These are phyloP conservation scores for Nephrotoma appendiculata DNA, from an alignment of 2,888 invertebrate genomes.

Conservation along the genomic window DNA sequence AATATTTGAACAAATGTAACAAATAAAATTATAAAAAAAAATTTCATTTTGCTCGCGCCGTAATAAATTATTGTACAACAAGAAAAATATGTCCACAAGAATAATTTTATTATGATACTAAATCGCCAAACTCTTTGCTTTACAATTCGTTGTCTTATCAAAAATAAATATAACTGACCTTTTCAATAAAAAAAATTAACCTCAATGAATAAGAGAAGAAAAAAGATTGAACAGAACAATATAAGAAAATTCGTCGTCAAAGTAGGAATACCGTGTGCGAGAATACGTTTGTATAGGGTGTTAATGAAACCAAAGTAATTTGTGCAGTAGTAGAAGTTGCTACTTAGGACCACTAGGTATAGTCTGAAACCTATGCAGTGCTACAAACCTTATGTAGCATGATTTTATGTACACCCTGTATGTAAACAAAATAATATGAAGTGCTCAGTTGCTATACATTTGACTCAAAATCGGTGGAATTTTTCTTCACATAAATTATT, in stretches of 20 bases:
- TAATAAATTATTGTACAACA: neutral
- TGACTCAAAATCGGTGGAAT: neutral
- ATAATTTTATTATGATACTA: neutral
- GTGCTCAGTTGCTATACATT: neutral
- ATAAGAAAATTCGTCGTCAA: neutral
- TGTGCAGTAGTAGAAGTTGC: too few relatives aligned
- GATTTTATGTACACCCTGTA: too few relatives aligned
- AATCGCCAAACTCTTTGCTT: neutral
- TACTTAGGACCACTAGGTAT: too few relatives aligned
- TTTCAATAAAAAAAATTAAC: conserved; percentile 5
- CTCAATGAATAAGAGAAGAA: neutral
- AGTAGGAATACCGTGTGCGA: neutral
- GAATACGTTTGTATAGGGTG: neutral
- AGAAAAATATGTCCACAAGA: neutral
- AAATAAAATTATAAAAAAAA: neutral
- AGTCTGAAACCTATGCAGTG: too few relatives aligned
- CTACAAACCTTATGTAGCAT: too few relatives aligned
- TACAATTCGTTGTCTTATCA: neutral
- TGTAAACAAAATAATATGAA: too few relatives aligned
- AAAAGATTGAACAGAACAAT: neutral
- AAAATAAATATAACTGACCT: conserved; percentile 1
- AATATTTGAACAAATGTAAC: neutral
- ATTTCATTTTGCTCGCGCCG: neutral
- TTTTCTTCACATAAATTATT: neutral
- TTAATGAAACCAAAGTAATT: too few relatives aligned